Evolutionary conservation across 2,888 invertebrate genomes (phyloP).

Genomic region (Osmoderma eremita): DNA sequence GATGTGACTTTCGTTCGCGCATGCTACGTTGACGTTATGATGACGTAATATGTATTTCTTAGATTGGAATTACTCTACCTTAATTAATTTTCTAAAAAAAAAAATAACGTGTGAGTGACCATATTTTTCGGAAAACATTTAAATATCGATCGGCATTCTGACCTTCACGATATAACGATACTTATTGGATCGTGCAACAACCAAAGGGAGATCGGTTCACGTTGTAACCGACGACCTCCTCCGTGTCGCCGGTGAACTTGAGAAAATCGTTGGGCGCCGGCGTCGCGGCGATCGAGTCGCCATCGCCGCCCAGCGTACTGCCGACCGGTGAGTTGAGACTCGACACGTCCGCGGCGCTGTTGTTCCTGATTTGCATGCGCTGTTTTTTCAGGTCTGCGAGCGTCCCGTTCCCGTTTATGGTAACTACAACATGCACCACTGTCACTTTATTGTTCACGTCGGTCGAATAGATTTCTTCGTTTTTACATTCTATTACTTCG

Average conservation of each 20-base stretch:
- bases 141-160: no score
- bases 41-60: no score
- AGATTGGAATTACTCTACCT: no score
- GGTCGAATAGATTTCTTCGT: slow-evolving; percentile 70
- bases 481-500: slow-evolving; percentile 69
- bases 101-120: no score
- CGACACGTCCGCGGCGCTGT: slow-evolving; percentile 66
- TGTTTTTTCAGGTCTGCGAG: slow-evolving; percentile 94
- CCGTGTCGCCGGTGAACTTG: slow-evolving; percentile 76
- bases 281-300: slow-evolving; percentile 63
- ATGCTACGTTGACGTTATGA: no score
- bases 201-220: slow-evolving; percentile 68
- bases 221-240: slow-evolving; percentile 80
- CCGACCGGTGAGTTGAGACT: slow-evolving; percentile 60
- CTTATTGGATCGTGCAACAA: slow-evolving; percentile 80
- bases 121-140: no score
- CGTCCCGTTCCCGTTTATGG: slow-evolving; percentile 82
- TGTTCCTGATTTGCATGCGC: slow-evolving; percentile 78
- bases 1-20: no score
- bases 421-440: slow-evolving; percentile 72
- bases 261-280: slow-evolving; percentile 64
- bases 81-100: no score
- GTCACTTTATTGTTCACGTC: slow-evolving; percentile 72
- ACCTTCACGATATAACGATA: no score
- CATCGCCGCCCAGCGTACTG: slow-evolving; percentile 60